Evolutionary conservation across 1,140 invertebrate genomes (phyloP).

Genomic region (Brachionus paranguensis): DNA sequence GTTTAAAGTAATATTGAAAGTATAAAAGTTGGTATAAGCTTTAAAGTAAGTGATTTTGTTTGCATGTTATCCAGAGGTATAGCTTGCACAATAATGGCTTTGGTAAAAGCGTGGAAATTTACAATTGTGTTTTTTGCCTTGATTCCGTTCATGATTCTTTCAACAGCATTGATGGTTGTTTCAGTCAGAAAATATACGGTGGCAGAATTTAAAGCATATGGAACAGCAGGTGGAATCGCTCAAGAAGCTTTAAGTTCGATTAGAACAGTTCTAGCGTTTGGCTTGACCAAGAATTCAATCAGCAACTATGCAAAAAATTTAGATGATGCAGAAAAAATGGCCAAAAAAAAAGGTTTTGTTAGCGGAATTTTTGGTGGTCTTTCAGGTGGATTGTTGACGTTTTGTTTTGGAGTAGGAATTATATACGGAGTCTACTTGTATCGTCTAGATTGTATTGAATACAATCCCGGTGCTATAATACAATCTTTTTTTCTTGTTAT

Average conservation of each 20-base stretch:
- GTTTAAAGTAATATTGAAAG: constrained; percentile 8
- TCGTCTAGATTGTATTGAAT: constrained; percentile 44
- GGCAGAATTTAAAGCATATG: constrained; percentile 33
- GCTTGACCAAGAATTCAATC: constrained; percentile 48
- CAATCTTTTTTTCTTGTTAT: constrained; percentile 61
- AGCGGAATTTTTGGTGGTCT: constrained; percentile 22
- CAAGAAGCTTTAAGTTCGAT: constrained; percentile 31
- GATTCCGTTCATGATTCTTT: constrained; percentile 30
- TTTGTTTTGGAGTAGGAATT: constrained; percentile 9
- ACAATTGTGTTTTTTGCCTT: constrained; percentile 27
- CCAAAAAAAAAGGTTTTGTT: constrained; percentile 16
- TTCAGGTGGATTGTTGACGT: background rate
- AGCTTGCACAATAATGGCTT: background rate
- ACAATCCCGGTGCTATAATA: constrained; percentile 16
- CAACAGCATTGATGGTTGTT: constrained; percentile 26
- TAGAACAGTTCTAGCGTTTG: constrained; percentile 28
- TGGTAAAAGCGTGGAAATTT: constrained; percentile 37
- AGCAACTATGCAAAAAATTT: constrained; percentile 44
- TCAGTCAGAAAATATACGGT: constrained; percentile 36
- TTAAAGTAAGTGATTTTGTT: constrained; percentile 22
- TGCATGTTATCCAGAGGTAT: constrained; percentile 8
- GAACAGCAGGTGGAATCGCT: constrained; percentile 2
- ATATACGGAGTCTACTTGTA: constrained; percentile 12
- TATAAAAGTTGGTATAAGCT: background rate
- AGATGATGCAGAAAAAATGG: background rate